Percentiles rank a stretch among this genome's conserved stretches.
These are phyloP conservation scores for Sebastes itinus DNA, from an alignment of 2,797 vertebrate genomes.

Conservation along the genomic window DNA sequence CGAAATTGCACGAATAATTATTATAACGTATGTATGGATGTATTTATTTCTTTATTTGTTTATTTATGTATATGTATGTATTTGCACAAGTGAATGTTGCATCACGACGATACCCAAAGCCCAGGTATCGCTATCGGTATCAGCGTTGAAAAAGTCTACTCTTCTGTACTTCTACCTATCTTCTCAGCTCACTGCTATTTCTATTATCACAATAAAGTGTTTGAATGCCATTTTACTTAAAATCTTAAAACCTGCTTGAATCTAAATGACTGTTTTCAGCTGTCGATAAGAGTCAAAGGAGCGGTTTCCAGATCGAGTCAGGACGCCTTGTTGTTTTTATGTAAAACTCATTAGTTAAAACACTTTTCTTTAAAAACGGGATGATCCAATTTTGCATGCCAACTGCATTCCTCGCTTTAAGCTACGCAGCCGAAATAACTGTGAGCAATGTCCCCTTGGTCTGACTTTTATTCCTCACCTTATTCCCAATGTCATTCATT, in stretches of 20 bases:
- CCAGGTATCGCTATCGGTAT: too few relatives aligned
- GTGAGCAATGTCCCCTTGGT: conserved; percentile 76
- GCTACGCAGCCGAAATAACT: conserved; percentile 62
- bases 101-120: not conserved
- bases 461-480: conserved; percentile 81
- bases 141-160: not conserved
- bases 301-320: not conserved
- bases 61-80: not conserved
- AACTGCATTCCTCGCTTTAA: conserved; percentile 51
- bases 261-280: conserved; percentile 9
- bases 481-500: conserved; percentile 88
- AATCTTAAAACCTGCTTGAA: not conserved
- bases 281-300: not conserved
- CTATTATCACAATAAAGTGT: not conserved
- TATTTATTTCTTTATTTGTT: not conserved
- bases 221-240: not conserved
- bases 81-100: not conserved
- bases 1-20: not conserved
- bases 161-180: not conserved
- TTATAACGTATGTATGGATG: not conserved
- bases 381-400: conserved; percentile 57
- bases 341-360: conserved; percentile 32
- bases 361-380: conserved; percentile 14
- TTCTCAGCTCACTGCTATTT: not conserved
- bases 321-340: conserved; percentile 5